Base-by-base conservation (phyloP, 2,797 vertebrate species). In the Etheostoma nigrum region DNA sequence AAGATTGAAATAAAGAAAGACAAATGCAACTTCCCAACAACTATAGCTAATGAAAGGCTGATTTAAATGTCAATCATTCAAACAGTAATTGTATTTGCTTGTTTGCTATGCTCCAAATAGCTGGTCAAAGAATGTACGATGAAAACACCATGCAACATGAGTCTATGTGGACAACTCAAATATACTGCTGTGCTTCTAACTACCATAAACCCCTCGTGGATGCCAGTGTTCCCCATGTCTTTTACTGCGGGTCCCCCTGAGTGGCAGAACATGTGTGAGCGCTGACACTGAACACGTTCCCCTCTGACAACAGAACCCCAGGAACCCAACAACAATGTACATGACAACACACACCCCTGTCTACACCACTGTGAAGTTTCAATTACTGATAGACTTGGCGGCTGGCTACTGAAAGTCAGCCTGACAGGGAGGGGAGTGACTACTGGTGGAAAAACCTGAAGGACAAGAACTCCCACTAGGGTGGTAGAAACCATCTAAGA, bases 241-340 rank as follows among this genome's bases (percentile, higher is more conserved):
- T 47, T 75, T 55, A 16, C 23, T 19, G 9, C 11, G 12, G 61
- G 60, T 70, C 42, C 62, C 65, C 54, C 52, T 76, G 90, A 94
- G 82, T 91, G 91, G 88, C 91, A 92, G 86, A 85, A 93, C 89
- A 88, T 51, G 72, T 82, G 86, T 82, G 86, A 83, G 86, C 25
- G n/a, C 55, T 83, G 87, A 91, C 87, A 90, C 60, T 10, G 81
- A 91, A 87, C 88, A 81, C 67, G 87, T 84, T 90, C 80, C 83
- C 71, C 79, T 71, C 77, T 71, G 77, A 91, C 80, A 86, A 83
- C 87, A 87, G 83, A 88, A 92, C 86, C 76, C 75, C 67, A 76
- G 83, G 87, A 91, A 87, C 81, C 84, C 58, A 64, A 76, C 83
- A 67, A 76, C 83, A 83, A 71, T 69, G 83, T 81, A 66, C 67